Conservation (phyloP, 2,113 vertebrate species). For the Corythornis cristatus region DNA sequence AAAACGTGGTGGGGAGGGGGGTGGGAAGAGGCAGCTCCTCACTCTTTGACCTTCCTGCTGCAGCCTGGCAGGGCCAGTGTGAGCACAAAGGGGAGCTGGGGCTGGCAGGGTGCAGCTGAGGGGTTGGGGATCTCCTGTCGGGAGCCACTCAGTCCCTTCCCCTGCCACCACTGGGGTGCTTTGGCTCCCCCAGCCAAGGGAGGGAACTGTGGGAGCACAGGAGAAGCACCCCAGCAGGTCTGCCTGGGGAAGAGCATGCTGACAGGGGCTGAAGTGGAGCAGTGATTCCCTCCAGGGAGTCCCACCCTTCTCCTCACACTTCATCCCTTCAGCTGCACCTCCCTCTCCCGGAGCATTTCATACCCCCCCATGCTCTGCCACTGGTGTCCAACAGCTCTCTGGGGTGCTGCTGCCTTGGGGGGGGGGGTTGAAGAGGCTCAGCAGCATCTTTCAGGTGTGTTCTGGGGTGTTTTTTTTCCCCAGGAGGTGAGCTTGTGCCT, state of each 20-base stretch:
- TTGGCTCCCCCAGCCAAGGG: background rate
- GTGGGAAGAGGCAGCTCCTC: background rate
- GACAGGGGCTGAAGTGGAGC: background rate
- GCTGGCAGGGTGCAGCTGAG: background rate
- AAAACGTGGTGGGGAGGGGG: background rate
- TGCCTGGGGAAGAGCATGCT: background rate
- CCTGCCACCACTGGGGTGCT: background rate
- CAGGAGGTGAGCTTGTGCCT: slow-evolving; percentile 73
- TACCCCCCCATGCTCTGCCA: slow-evolving; percentile 12
- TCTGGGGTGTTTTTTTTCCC: background rate
- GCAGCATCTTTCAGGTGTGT: background rate
- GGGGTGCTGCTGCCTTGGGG: background rate
- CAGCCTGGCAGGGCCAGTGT: background rate
- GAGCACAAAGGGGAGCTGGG: background rate
- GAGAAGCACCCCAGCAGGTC: background rate
- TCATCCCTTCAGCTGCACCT: background rate
- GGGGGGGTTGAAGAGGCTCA: background rate
- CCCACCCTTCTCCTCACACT: background rate
- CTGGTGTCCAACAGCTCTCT: background rate
- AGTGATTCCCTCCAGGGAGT: background rate
- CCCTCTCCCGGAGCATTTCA: rapidly evolving
- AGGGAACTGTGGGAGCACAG: background rate
- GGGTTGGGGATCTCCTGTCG: background rate
- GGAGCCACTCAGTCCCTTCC: background rate
- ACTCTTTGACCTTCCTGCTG: background rate